Base-by-base conservation (phyloP, 2,888 invertebrate species). In the Penaeus monodon region DNA sequence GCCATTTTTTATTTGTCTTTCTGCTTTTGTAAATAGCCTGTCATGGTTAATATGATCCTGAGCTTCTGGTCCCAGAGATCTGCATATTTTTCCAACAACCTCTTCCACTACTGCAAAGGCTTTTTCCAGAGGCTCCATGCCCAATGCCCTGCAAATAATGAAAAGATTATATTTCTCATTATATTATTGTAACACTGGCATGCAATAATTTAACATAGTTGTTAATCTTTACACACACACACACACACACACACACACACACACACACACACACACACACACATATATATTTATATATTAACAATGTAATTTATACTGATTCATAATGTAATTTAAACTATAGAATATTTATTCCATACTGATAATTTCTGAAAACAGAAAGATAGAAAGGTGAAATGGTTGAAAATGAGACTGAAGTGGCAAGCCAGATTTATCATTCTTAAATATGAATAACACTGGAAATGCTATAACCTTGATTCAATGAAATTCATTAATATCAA, bases 81-180 rank as follows among this genome's bases (percentile, higher is more conserved):
- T 68, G 83, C 70, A 64, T 49, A 86, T 70, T 3, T 82, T 57
- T 63, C 49, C 73, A 79, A 64, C 57, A n/a, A 86, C 86, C 29
- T 79, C 82, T 70, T 82, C 73, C 27, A 86, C 77, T 44, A 86
- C 78, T 38, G 29, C 38, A 57, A 73, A 29, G 14, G 82, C 82
- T 70, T 78, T 38, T 24, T 81, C 68, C 57, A 77, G 22, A 64
- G 82, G 38, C 73, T 86, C 86, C 86, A 86, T 86, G 38, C 77
- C 63, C 65, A 63, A 17, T n/a, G n/a, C n/a, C n/a, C 81, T 81
- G 81, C 44, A 81, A 81, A 57, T 44, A 44, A 81, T 17, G 1
- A 63, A 27, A 57, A 63, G 63, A 22, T 44, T n/a, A 27, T 78
- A 38, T 38, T 38, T 38, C 33, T 38, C 6, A 6, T 38, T 38